Evolutionary conservation across 2,113 vertebrate genomes (phyloP), one percentile per base, ranked within the genome.

Genomic region (Eretmochelys imbricata): DNA sequence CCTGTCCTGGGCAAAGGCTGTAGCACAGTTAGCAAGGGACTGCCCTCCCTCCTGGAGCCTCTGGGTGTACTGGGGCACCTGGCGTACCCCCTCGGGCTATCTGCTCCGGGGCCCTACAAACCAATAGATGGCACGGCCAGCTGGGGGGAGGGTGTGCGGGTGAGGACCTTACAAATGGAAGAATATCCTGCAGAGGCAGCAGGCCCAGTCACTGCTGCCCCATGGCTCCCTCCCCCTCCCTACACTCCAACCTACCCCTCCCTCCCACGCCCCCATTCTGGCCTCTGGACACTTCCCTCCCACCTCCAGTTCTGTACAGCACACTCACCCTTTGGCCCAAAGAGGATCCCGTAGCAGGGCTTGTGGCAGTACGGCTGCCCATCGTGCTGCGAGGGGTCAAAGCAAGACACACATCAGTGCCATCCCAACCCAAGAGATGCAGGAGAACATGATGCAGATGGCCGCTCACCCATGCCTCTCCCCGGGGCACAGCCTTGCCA

Each of bases 321-420:
- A 54, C 54, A 97, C 98, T 98, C 94, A 99, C 98, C 98, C 96
- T 98, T 99, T 11, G 98, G 98, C 95, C 98, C 98, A 0, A 99
- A 99, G 80, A 99, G 98, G 59, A 99, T 98, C 48, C 98, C 98
- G 0, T 99, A 99, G 97, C 98, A 99, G 78, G 98, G 98, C 96
- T 98, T 98, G 97, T 99, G 98, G 97, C 98, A 99, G 94, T 99
- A 99, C 0, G 98, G 98, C 94, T 98, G 98, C 79, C 98, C 98
- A 0, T 99, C 98, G 0, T 99, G 98, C 98, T 99, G 96, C 1
- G 53, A 0, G 0, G 78, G 53, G 35, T 50, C 62, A 91, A 22
- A 79, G 89, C 82, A 35, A 81, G 25, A 76, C n/a, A 59, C 2
- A 2, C 2, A 54, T 96, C 85, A 92, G 50, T 35, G 3, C 65